Percentiles rank a stretch among this genome's conserved stretches.
These are phyloP conservation scores for Pygoscelis adeliae DNA, from an alignment of 2,113 vertebrate species.

Conservation along the genomic window DNA sequence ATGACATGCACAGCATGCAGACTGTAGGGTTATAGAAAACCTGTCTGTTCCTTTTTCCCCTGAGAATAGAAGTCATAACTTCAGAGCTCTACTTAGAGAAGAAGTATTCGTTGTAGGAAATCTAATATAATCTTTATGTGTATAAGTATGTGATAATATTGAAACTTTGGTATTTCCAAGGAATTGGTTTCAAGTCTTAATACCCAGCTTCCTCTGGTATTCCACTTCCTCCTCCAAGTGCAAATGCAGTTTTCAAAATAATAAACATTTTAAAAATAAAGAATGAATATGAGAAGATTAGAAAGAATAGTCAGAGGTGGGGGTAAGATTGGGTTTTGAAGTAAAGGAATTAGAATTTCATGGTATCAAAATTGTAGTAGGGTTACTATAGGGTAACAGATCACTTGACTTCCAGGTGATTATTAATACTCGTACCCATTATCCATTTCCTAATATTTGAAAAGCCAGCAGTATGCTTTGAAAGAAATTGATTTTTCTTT, in stretches of 20 bases:
- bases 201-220: background rate
- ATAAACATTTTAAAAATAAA: background rate
- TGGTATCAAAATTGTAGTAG: background rate
- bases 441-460: background rate
- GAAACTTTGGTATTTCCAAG: background rate
- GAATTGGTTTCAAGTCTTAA: background rate
- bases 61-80: background rate
- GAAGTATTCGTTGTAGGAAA: background rate
- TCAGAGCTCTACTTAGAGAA: background rate
- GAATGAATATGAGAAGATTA: background rate
- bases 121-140: background rate
- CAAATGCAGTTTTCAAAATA: conserved; percentile 2
- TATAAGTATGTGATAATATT: background rate
- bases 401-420: background rate
- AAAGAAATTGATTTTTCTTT: background rate
- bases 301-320: background rate
- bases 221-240: background rate
- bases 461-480: background rate
- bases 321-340: background rate
- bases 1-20: conserved; percentile 49
- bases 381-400: background rate
- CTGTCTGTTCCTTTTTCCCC: conserved; percentile 1
- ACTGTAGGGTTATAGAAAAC: conserved; percentile 9
- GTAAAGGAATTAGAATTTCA: background rate
- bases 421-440: background rate